phyloP scores from a whole-genome alignment of 2,113 vertebrate species.

The Andinoacara biseriatus region DNA sequence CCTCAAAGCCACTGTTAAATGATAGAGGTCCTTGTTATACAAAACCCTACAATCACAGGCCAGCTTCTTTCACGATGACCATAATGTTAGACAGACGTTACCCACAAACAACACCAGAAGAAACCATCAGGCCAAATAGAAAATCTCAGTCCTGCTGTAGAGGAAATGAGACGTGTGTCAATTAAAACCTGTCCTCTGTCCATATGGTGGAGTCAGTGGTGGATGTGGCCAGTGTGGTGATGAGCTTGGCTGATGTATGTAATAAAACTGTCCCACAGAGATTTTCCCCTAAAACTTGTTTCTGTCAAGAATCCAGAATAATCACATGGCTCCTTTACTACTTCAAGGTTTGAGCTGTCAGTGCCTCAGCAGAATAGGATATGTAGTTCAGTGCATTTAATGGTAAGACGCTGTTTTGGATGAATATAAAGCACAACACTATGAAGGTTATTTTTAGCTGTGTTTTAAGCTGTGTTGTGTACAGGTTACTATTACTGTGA shows the following conservation, averaged over 20 bases:
- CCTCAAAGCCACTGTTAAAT: conserved; percentile 37
- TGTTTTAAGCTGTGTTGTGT: conserved; percentile 6
- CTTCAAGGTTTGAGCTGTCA: conserved; percentile 43
- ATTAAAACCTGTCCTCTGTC: conserved; percentile 8
- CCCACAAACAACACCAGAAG: conserved; percentile 41
- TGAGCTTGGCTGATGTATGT: conserved; percentile 52
- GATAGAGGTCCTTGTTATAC: conserved; percentile 45
- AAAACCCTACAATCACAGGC: conserved; percentile 55
- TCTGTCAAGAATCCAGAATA: conserved; percentile 35
- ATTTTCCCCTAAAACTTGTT: conserved; percentile 22
- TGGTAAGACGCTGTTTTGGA: conserved; percentile 22
- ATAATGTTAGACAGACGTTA: conserved; percentile 45
- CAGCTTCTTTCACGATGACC: conserved; percentile 36
- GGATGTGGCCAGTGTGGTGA: conserved; percentile 43
- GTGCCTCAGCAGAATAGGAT: conserved; percentile 10
- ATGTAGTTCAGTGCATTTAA: conserved; percentile 27
- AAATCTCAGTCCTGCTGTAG: background rate
- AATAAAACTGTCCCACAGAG: conserved; percentile 36
- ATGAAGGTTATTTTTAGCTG: background rate
- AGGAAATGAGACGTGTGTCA: conserved; percentile 1
- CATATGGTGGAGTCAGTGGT: conserved; percentile 23
- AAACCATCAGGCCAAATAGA: conserved; percentile 2
- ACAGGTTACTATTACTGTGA: background rate
- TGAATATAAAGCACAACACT: background rate
- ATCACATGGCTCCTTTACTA: conserved; percentile 28